These are phyloP conservation scores for Chaetogeoica ovagalla DNA, from an alignment of 2,888 invertebrate genomes.

Conservation along the genomic window DNA sequence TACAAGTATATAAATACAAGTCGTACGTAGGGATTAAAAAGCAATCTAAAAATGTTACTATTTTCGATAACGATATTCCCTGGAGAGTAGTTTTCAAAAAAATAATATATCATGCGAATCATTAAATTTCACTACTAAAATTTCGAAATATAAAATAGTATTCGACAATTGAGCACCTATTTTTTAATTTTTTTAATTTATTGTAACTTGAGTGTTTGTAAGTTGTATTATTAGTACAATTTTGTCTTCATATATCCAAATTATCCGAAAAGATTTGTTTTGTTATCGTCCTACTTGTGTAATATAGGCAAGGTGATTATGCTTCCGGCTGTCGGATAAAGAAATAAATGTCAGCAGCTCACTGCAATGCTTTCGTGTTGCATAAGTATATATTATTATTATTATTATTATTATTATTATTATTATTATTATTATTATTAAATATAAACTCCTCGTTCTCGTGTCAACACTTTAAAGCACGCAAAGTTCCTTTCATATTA, in stretches of 20 bases:
- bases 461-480: slow-evolving; percentile 31
- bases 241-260: too few relatives aligned
- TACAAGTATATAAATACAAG: neutral
- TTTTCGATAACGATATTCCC: slow-evolving; percentile 40
- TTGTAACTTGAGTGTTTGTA: too few relatives aligned
- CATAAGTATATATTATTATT: neutral
- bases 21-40: slow-evolving; percentile 27
- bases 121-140: neutral
- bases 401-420: too few relatives aligned
- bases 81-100: slow-evolving; percentile 25
- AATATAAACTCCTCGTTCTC: slow-evolving; percentile 1
- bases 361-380: neutral
- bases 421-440: neutral
- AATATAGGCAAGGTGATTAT: neutral
- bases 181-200: too few relatives aligned
- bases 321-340: slow-evolving; percentile 30
- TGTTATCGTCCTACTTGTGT: neutral
- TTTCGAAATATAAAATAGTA: too few relatives aligned
- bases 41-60: slow-evolving; percentile 36
- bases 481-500: neutral
- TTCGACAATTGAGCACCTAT: too few relatives aligned
- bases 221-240: too few relatives aligned
- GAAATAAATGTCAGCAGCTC: slow-evolving; percentile 26
- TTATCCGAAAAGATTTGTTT: neutral
- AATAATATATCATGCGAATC: slow-evolving; percentile 20